phyloP scores from a whole-genome alignment of 53 echinoderm and acorn worm genomes.

The Zoroaster sp. region DNA sequence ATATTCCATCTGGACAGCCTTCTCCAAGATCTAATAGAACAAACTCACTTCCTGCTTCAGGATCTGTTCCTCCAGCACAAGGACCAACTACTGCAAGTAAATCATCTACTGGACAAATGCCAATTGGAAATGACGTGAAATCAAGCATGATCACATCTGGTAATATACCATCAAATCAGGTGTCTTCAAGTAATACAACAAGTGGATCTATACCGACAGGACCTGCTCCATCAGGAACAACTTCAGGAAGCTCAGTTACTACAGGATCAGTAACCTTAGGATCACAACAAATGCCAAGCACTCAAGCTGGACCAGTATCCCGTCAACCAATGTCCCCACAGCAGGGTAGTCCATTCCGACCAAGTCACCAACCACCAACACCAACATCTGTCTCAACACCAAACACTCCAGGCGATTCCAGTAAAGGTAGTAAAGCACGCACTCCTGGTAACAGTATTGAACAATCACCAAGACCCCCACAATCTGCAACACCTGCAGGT shows the following conservation, averaged over 20 bases:
- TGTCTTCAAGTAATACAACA: not conserved
- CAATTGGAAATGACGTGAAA: constrained; percentile 11
- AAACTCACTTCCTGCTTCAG: constrained; percentile 67
- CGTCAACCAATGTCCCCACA: constrained; percentile 53
- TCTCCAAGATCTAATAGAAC: constrained; percentile 71
- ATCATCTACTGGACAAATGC: constrained; percentile 24
- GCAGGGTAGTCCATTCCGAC: constrained; percentile 57
- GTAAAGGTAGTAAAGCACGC: constrained; percentile 40
- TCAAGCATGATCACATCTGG: not conserved
- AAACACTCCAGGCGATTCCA: constrained; percentile 23
- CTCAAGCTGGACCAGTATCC: constrained; percentile 38
- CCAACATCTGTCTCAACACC: constrained; percentile 59
- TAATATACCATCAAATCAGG: constrained; percentile 27
- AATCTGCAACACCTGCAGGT: constrained; percentile 84
- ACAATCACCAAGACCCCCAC: constrained; percentile 81
- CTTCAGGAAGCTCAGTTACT: not conserved
- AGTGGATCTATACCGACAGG: constrained; percentile 30
- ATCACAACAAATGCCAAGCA: constrained; percentile 31
- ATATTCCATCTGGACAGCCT: constrained; percentile 55
- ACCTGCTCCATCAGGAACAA: constrained; percentile 8
- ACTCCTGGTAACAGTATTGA: constrained; percentile 27
- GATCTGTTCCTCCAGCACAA: constrained; percentile 19
- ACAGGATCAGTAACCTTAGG: not conserved
- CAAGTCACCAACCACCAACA: constrained; percentile 53
- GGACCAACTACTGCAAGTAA: constrained; percentile 15